Conservation (phyloP, 2,888 invertebrate genomes). For the Hydrotaea cyrtoneurina region DNA sequence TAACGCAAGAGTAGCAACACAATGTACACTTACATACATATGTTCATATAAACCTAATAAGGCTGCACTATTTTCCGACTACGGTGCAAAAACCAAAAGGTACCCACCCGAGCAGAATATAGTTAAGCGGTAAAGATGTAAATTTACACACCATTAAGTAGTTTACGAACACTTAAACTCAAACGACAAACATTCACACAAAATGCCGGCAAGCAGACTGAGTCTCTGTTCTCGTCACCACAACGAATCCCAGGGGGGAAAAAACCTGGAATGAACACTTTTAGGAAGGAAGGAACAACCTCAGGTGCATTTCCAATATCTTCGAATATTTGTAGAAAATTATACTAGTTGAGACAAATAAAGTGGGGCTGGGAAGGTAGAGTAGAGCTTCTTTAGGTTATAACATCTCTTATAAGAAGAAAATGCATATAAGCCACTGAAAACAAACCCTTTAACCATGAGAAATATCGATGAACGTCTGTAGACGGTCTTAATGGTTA, state of each 20-base stretch:
- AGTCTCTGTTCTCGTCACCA: not conserved
- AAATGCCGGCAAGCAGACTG: not conserved
- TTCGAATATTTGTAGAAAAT: not conserved
- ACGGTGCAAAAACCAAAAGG: too few species aligned
- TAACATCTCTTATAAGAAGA: too few species aligned
- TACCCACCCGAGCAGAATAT: constrained; percentile 45
- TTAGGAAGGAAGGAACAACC: not conserved
- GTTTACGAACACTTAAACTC: constrained; percentile 73
- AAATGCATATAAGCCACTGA: too few species aligned
- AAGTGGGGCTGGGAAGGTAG: too few species aligned
- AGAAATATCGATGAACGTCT: too few species aligned
- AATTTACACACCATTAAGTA: constrained; percentile 79
- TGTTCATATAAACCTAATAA: not conserved
- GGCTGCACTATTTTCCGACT: not conserved
- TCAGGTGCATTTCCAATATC: not conserved
- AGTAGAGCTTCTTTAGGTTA: too few species aligned
- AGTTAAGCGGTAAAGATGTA: constrained; percentile 67
- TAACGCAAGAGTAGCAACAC: too few species aligned
- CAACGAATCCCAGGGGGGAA: not conserved
- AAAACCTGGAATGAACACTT: not conserved
- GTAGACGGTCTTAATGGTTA: too few species aligned
- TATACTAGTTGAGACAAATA: not conserved
- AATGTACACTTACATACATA: too few species aligned
- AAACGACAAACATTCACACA: not conserved
- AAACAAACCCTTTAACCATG: too few species aligned